Base-by-base conservation (phyloP, 2,113 vertebrate species). In the Gymnarchus niloticus region DNA sequence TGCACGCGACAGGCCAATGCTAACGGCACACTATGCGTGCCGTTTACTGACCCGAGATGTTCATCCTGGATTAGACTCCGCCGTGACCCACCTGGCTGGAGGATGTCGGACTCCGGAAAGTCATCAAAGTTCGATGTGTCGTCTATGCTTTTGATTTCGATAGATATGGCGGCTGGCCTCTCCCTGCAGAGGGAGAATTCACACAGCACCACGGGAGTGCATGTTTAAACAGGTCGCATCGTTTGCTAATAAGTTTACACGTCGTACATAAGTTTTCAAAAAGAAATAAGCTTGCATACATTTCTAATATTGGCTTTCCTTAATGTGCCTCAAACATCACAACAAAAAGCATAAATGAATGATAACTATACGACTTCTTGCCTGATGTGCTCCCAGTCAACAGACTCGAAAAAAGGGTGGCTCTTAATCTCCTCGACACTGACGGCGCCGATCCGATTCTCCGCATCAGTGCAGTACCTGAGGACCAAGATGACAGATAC, bases 351-450 rank as follows among this genome's bases (percentile, higher is more conserved):
- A 54, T 14, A 69, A 69, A 9, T 8, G 41, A 5, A 41, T 25
- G 21, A 23, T 19, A 19, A 21, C 46, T 12, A 49, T 25, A 81
- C 23, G 0, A 81, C 21, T 7, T 69, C 44, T 21, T 95, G 99
- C 98, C 98, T 98, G 93, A 99, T 98, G 88, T 99, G 98, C 37
- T 98, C 97, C 98, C 97, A 99, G 93, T 99, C 98, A 28, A 99
- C 97, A 0, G 96, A 95, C 94, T 99, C 98, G 90, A 99, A 99
- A 90, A 99, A 99, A 0, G 91, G 92, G 59, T 99, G 97, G 85
- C 90, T 94, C 90, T 99, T 99, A 78, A 99, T 99, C 91, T 99
- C 98, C 81, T 99, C 98, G 77, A 99, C 96, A 65, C 96, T 96
- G 65, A 91, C 95, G 25, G 97, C 96, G 80, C 98, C 98, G 61